phyloP scores from a whole-genome alignment of 2,113 vertebrate species.

The Tupaia tana region DNA sequence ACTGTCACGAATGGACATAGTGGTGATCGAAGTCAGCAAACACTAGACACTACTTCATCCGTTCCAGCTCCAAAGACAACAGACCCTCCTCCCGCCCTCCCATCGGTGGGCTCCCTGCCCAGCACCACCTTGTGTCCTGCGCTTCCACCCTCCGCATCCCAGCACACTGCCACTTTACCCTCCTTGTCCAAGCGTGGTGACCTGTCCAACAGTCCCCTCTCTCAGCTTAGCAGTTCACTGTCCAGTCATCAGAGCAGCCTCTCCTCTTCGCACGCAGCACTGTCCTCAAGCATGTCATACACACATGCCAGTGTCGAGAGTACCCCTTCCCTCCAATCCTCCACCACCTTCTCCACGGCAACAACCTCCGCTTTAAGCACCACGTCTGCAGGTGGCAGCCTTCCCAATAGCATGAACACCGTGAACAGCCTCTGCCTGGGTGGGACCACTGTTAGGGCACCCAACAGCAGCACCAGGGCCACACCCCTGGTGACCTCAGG shows the following conservation, averaged over 20 bases:
- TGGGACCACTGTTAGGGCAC: conserved; percentile 89
- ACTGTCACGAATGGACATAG: conserved; percentile 90
- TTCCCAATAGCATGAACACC: conserved; percentile 88
- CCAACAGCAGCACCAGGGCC: conserved; percentile 88
- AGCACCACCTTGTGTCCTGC: conserved; percentile 86
- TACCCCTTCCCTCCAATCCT: conserved; percentile 86
- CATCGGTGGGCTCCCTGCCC: conserved; percentile 86
- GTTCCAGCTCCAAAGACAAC: conserved; percentile 90
- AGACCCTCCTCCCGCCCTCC: conserved; percentile 89
- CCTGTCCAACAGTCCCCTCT: conserved; percentile 89
- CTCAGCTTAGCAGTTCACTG: conserved; percentile 91
- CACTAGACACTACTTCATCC: conserved; percentile 90
- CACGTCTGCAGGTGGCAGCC: conserved; percentile 87
- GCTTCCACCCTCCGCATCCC: conserved; percentile 88
- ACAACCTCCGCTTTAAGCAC: conserved; percentile 85
- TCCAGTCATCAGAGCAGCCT: conserved; percentile 91
- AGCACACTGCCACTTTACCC: conserved; percentile 88
- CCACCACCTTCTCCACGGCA: conserved; percentile 87
- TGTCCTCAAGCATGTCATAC: conserved; percentile 89
- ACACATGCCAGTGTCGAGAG: conserved; percentile 92
- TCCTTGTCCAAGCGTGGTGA: conserved; percentile 89
- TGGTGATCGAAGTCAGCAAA: conserved; percentile 89
- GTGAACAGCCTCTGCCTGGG: conserved; percentile 90
- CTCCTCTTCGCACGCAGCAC: conserved; percentile 89
- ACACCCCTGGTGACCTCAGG: conserved; percentile 94